Conservation (phyloP, 2,888 invertebrate species). For the Hedychridium roseum region DNA sequence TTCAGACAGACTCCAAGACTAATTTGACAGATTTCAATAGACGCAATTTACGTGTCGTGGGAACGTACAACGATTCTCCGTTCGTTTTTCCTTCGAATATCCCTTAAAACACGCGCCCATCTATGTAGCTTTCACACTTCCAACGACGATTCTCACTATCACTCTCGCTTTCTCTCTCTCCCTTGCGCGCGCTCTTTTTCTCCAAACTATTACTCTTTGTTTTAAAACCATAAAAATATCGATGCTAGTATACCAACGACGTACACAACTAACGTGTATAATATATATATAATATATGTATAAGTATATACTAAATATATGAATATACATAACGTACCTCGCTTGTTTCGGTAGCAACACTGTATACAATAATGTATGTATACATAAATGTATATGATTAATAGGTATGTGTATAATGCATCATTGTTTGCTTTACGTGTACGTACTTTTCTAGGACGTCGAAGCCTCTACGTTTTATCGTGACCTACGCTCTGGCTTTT, state of each 20-base stretch:
- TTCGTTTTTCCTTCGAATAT: too few species aligned
- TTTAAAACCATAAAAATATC: slow-evolving; percentile 41
- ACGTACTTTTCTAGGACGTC: slow-evolving; percentile 15
- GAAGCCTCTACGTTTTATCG: slow-evolving; percentile 17
- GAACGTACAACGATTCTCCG: too few species aligned
- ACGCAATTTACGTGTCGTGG: too few species aligned
- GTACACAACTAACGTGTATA: slow-evolving; percentile 34
- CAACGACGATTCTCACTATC: too few species aligned
- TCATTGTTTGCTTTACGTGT: slow-evolving; percentile 33
- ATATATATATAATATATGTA: slow-evolving; percentile 30
- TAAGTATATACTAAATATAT: slow-evolving; percentile 24
- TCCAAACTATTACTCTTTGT: slow-evolving; percentile 3
- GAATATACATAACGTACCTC: slow-evolving; percentile 33
- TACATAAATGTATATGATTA: slow-evolving; percentile 8
- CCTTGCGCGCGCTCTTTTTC: slow-evolving; percentile 17
- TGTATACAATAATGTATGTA: slow-evolving; percentile 13
- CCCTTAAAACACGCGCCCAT: too few species aligned
- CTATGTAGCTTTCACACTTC: too few species aligned
- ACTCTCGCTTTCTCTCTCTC: slow-evolving; percentile 12
- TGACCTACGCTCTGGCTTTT: too few species aligned
- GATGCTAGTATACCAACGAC: slow-evolving; percentile 32
- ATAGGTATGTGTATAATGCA: slow-evolving; percentile 38
- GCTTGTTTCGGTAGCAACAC: slow-evolving; percentile 30
- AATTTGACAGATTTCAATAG: too few species aligned
- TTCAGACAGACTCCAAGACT: too few species aligned